These are phyloP conservation scores for Priocnemis perturbator DNA, from an alignment of 2,888 invertebrate genomes.

Conservation along the genomic window DNA sequence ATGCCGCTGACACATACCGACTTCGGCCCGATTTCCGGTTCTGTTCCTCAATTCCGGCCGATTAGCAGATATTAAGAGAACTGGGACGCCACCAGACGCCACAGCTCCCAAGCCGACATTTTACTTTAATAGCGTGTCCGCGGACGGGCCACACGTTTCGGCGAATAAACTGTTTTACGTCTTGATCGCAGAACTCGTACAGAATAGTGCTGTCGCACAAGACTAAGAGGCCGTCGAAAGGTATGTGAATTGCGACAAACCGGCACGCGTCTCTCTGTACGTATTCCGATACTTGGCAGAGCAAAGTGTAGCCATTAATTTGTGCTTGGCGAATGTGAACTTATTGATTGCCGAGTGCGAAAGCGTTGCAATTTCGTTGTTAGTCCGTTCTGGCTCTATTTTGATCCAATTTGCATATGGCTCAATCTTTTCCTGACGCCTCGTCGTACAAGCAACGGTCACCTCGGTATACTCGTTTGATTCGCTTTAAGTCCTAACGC, in stretches of 20 bases:
- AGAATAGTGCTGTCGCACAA: background rate
- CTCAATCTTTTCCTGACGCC: too few relatives aligned
- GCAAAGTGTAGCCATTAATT: conserved; percentile 37
- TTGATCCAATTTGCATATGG: too few relatives aligned
- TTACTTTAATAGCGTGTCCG: conserved; percentile 41
- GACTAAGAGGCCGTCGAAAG: conserved; percentile 1
- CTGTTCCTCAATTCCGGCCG: conserved; percentile 40
- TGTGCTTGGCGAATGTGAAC: conserved; percentile 21
- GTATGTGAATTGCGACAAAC: conserved; percentile 20
- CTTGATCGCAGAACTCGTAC: background rate
- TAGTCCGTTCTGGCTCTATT: too few relatives aligned
- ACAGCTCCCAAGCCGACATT: conserved; percentile 49
- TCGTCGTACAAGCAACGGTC: too few relatives aligned
- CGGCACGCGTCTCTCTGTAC: conserved; percentile 5
- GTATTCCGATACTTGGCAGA: conserved; percentile 14
- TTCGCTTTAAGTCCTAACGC: too few relatives aligned
- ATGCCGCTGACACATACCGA: too few relatives aligned
- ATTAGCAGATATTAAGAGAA: conserved; percentile 38
- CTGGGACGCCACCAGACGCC: conserved; percentile 55
- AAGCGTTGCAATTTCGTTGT: too few relatives aligned
- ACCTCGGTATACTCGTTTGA: too few relatives aligned
- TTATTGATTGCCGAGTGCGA: conserved; percentile 34
- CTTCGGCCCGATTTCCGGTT: conserved; percentile 36
- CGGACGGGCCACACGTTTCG: conserved; percentile 24
- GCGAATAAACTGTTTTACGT: background rate